phyloP scores from a whole-genome alignment of 2,888 invertebrate genomes.

The Thyatira batis region DNA sequence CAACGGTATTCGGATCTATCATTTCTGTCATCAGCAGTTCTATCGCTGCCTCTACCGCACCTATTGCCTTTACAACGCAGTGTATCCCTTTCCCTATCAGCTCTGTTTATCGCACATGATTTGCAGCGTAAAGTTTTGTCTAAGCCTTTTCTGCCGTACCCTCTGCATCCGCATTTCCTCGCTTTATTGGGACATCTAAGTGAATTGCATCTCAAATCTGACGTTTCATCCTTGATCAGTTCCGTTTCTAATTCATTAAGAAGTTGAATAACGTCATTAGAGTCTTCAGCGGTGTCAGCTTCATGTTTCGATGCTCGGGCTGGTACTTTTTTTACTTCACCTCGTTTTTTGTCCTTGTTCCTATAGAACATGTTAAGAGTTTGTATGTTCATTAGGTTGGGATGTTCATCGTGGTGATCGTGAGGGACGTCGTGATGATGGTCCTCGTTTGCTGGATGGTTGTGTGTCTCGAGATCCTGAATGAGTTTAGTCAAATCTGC shows the following conservation, averaged over 20 bases:
- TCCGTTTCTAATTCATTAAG: constrained; percentile 29
- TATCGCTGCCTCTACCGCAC: background rate
- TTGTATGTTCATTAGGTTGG: constrained; percentile 11
- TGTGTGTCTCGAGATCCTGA: constrained; percentile 8
- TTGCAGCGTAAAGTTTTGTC: background rate
- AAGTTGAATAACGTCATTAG: constrained; percentile 23
- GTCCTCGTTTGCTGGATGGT: background rate
- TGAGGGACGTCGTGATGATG: background rate
- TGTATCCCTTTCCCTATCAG: constrained; percentile 2
- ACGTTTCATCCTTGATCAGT: constrained; percentile 4
- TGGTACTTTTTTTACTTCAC: background rate
- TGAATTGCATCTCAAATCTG: constrained; percentile 2
- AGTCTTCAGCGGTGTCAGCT: constrained; percentile 10
- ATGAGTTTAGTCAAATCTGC: constrained; percentile 7
- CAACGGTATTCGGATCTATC: constrained; percentile 7
- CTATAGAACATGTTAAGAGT: constrained; percentile 21
- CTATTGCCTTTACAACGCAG: constrained; percentile 12
- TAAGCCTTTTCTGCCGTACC: background rate
- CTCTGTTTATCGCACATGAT: background rate
- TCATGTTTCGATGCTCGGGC: background rate
- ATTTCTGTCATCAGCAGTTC: constrained; percentile 2
- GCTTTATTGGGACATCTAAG: background rate
- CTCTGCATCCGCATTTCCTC: background rate
- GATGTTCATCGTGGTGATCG: background rate
- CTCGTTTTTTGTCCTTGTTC: constrained; percentile 5